Percentiles rank a stretch among this genome's conserved stretches.
Evolutionary conservation across 53 echinoderm and acorn worm genomes (phyloP).

Genomic region (Stichopus horrens): DNA sequence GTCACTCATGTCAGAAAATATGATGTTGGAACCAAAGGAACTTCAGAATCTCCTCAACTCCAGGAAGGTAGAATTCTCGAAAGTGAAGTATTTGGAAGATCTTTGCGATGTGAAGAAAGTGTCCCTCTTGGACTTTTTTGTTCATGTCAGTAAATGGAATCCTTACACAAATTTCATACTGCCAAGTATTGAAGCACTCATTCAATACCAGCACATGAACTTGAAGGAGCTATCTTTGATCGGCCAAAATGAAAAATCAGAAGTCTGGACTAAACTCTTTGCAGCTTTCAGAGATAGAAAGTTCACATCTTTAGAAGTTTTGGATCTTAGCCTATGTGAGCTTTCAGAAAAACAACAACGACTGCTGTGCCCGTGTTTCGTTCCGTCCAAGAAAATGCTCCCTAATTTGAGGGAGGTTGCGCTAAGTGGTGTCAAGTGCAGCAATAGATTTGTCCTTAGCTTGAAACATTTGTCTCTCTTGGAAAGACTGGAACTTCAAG

Average conservation of each 20-base stretch:
- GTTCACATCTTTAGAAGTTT: not conserved
- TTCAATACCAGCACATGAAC: not conserved
- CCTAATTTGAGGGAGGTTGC: constrained; percentile 12
- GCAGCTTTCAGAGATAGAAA: not conserved
- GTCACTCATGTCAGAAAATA: not conserved
- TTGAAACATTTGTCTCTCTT: not conserved
- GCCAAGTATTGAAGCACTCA: constrained; percentile 6
- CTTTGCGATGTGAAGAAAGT: constrained; percentile 33
- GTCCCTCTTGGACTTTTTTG: not conserved
- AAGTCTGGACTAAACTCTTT: constrained; percentile 11
- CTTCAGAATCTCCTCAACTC: not conserved
- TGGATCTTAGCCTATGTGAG: constrained; percentile 33
- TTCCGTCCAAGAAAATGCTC: not conserved
- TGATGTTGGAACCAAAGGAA: not conserved
- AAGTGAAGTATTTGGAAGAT: not conserved
- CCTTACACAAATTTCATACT: constrained; percentile 11
- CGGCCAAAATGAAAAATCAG: not conserved
- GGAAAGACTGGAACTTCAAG: not conserved
- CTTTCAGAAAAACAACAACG: not conserved
- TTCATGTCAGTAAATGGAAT: not conserved
- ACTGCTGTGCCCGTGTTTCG: not conserved
- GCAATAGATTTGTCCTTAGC: not conserved
- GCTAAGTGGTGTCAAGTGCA: not conserved
- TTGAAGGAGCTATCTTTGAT: constrained; percentile 5
- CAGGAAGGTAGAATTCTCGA: not conserved